A percentile compares a stretch with the other conserved stretches of the same genome.
These are phyloP conservation scores for Pelosia muscerda DNA, from an alignment of 2,888 invertebrate genomes.

Conservation along the genomic window DNA sequence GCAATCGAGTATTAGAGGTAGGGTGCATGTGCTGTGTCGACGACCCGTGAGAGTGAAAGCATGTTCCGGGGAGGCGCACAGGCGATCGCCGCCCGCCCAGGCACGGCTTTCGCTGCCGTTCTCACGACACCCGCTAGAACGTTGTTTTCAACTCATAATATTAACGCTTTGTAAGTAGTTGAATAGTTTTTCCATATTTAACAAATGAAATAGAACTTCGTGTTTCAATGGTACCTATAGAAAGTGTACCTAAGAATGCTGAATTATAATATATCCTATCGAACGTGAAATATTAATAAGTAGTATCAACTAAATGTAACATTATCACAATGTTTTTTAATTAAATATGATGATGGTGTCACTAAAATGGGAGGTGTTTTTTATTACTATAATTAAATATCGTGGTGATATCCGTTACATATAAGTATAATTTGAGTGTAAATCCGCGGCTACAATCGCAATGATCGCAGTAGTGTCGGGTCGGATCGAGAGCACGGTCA, in stretches of 20 bases:
- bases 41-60: slow-evolving; percentile 85
- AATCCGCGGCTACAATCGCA: slow-evolving; percentile 21
- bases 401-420: slow-evolving; percentile 7
- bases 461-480: slow-evolving; percentile 50
- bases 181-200: background rate
- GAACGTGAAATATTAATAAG: background rate
- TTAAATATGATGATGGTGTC: background rate
- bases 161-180: slow-evolving; percentile 51
- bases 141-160: slow-evolving; percentile 74
- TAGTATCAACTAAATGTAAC: background rate
- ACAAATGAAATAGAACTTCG: background rate
- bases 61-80: slow-evolving; percentile 79
- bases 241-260: background rate
- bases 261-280: background rate
- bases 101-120: slow-evolving; percentile 83
- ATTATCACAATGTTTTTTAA: too few species aligned
- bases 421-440: slow-evolving; percentile 6
- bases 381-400: too few species aligned
- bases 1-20: slow-evolving; percentile 69
- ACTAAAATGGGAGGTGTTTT: too few species aligned
- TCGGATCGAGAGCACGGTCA: slow-evolving; percentile 78
- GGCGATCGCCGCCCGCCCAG: slow-evolving; percentile 74
- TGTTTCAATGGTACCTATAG: background rate
- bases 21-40: slow-evolving; percentile 79
- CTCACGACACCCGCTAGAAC: slow-evolving; percentile 78